Evolutionary conservation across 35 echinoderm and acorn worm genomes (phyloP), one percentile per base, ranked within the genome.

Genomic region (Apostichopus japonicus): DNA sequence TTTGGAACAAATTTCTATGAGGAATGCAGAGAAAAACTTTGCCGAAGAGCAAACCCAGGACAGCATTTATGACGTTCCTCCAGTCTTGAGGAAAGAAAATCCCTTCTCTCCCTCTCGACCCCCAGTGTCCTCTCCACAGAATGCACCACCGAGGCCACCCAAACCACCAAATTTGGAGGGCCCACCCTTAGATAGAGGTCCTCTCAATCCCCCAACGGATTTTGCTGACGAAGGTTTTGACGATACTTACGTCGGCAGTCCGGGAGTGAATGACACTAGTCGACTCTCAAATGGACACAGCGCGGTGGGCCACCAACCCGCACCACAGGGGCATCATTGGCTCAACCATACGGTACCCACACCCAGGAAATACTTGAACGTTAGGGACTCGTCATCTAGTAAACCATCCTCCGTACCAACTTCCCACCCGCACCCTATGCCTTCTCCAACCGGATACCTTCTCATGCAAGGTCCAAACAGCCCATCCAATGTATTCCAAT

Each of bases 121-220:
- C 21, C 25, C 77, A 4, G 21, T 56, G 23, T 79, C 90, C 14
- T 22, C 90, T 77, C 72, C 90, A 91, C 65, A 89, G 86, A 89
- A 89, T 89, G 76, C 90, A 21, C 90, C 90, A 22, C 90, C 90
- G 9, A 91, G 90, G 54, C 90, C 90, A 56, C 90, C 90, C 10
- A 91, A 91, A 79, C 90, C 90, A 23, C 54, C 75, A 52, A 53
- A 53, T 79, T 67, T 91, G 10, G 86, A 73, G 6, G 86, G 86
- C 6, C 6, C 86, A 71, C 86, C 86, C 33, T 51, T 89, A 67
- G 61, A 89, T 19, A 87, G 23, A 65, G 86, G 14, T n/a, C 81
- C 81, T 84, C 17, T 89, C 57, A 89, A 89, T 53, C 86, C 86
- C 8, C 86, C 62, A 22, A 7, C 27, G 25, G 17, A 75, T 11